phyloP scores from a whole-genome alignment of 2,113 vertebrate genomes.

The Brachyistius frenatus region DNA sequence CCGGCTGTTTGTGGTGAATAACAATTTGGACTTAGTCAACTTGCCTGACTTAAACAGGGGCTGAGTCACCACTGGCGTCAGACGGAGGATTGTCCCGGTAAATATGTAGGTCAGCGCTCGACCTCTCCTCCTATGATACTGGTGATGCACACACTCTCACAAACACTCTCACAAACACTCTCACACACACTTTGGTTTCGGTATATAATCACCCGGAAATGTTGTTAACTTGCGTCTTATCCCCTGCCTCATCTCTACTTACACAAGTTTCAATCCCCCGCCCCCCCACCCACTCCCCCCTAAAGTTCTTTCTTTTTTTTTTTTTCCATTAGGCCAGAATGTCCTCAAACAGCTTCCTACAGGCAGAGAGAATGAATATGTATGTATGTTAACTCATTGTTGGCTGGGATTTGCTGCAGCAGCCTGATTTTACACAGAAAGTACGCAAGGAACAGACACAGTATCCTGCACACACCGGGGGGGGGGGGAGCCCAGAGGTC shows the following conservation, averaged over 20 bases:
- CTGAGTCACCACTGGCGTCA: conserved; percentile 68
- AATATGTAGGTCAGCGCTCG: conserved; percentile 61
- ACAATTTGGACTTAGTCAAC: conserved; percentile 49
- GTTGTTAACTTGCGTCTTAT: neutral
- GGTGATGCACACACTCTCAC: neutral
- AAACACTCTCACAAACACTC: conserved; percentile 3
- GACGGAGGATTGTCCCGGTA: conserved; percentile 18
- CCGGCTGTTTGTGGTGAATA: conserved; percentile 61
- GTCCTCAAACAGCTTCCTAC: neutral
- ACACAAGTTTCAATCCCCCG: neutral
- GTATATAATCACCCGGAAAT: conserved; percentile 1
- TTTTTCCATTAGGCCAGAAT: no score
- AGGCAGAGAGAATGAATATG: neutral
- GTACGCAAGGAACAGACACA: neutral
- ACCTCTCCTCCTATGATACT: conserved; percentile 3
- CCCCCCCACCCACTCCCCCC: neutral
- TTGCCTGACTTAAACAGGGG: conserved; percentile 29
- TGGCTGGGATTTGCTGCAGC: neutral
- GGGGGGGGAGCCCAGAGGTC: rapidly evolving
- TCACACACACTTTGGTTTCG: conserved; percentile 12
- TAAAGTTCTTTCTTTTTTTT: no score
- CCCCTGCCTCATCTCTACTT: neutral
- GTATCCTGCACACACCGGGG: neutral
- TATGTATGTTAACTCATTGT: no score
- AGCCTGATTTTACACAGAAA: neutral